Percentiles rank a stretch among this genome's conserved stretches.
phyloP scores from a whole-genome alignment of 2,113 vertebrate species.

The Sceloporus undulatus region DNA sequence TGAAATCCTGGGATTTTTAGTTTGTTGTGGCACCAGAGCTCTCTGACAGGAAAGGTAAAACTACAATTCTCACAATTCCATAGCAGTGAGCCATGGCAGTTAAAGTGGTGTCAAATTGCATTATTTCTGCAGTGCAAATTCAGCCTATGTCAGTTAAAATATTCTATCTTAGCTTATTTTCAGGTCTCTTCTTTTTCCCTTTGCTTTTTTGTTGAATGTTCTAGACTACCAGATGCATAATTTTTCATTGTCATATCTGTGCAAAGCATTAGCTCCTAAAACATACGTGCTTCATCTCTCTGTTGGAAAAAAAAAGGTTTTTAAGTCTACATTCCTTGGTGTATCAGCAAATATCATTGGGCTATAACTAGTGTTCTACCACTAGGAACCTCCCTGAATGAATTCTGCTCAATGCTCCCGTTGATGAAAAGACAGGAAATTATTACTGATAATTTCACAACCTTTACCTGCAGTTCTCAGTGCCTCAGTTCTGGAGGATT shows the following conservation, averaged over 20 bases:
- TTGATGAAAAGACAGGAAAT: background rate
- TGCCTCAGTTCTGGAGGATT: background rate
- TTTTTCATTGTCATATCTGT: background rate
- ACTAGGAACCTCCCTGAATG: background rate
- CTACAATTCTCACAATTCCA: no score
- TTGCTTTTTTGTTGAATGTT: constrained; percentile 3
- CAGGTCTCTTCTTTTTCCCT: background rate
- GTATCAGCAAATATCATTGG: background rate
- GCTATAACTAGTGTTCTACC: background rate
- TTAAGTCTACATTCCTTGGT: background rate
- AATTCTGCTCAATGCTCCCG: background rate
- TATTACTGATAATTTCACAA: background rate
- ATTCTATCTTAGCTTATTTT: background rate
- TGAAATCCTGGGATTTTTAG: no score
- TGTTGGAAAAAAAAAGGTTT: background rate
- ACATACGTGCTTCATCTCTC: background rate
- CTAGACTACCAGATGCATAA: background rate
- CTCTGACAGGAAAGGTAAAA: no score
- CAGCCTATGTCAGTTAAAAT: background rate
- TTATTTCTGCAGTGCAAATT: no score
- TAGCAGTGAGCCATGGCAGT: no score
- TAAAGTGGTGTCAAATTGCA: no score
- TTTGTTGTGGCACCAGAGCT: no score
- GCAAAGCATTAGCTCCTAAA: background rate
- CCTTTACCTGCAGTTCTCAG: background rate